A percentile compares a stretch with the other conserved stretches of the same genome.
phyloP scores from a whole-genome alignment of 2,797 vertebrate species.

The Ctenopoma multispine region DNA sequence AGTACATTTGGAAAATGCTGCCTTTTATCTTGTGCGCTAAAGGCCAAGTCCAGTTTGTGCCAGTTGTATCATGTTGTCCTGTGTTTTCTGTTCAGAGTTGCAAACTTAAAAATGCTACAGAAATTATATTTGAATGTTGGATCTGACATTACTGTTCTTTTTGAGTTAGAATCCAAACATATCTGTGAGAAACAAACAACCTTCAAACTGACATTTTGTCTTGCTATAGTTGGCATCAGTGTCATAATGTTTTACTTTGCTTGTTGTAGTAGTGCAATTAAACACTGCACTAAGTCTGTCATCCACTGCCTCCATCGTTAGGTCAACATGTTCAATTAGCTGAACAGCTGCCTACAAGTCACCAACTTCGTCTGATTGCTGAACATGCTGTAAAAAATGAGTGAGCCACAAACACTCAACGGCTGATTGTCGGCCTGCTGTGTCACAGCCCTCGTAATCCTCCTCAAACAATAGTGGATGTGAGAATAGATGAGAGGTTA shows the following conservation, averaged over 20 bases:
- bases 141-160: not conserved
- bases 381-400: conserved; percentile 55
- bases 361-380: conserved; percentile 49
- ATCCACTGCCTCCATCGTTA: not conserved
- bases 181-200: not conserved
- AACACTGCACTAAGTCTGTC: too few relatives aligned
- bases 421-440: conserved; percentile 34
- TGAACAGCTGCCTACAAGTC: conserved; percentile 47
- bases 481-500: conserved; percentile 62
- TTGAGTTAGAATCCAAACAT: not conserved
- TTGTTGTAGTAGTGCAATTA: too few relatives aligned
- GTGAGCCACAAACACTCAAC: conserved; percentile 32
- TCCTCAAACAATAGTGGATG: conserved; percentile 67
- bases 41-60: not conserved
- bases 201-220: not conserved
- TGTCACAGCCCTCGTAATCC: conserved; percentile 65
- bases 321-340: conserved; percentile 22
- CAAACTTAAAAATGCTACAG: not conserved
- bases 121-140: too few relatives aligned
- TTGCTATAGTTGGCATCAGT: not conserved
- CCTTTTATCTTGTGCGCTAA: not conserved
- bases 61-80: not conserved
- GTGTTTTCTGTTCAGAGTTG: not conserved
- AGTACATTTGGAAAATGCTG: not conserved
- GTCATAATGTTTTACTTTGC: not conserved